Evolutionary conservation across 2,113 vertebrate genomes (phyloP).

Genomic region (Gymnobelideus leadbeateri): DNA sequence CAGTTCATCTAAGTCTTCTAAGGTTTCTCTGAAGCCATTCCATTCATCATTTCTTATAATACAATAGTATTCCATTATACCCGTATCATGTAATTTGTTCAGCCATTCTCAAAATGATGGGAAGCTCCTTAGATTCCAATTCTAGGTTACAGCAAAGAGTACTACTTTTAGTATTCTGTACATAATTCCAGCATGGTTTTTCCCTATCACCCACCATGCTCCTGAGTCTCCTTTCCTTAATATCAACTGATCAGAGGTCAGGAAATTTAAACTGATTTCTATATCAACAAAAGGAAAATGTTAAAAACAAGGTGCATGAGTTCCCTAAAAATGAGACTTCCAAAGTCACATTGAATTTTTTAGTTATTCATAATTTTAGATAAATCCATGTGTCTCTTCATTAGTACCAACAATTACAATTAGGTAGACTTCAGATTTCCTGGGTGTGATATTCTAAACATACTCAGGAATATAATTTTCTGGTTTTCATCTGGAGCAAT

Average conservation of each 20-base stretch:
- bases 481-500: background rate
- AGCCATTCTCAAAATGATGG: background rate
- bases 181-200: background rate
- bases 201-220: background rate
- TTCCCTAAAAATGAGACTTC: background rate
- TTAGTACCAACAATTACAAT: background rate
- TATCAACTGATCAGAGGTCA: background rate
- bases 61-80: background rate
- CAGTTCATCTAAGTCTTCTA: background rate
- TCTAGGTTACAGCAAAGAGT: background rate
- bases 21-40: background rate
- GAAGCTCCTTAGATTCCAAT: background rate
- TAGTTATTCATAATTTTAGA: background rate
- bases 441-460: background rate
- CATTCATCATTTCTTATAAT: background rate
- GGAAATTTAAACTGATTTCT: accelerated
- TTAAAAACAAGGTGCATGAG: background rate
- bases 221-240: background rate
- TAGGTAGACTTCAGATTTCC: background rate
- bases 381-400: background rate
- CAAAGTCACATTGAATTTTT: background rate
- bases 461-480: background rate
- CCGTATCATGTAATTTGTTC: background rate
- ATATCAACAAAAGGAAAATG: background rate
- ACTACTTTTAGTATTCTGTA: background rate